These are phyloP conservation scores for Helostoma temminkii DNA, from an alignment of 2,797 vertebrate genomes.

Conservation along the genomic window DNA sequence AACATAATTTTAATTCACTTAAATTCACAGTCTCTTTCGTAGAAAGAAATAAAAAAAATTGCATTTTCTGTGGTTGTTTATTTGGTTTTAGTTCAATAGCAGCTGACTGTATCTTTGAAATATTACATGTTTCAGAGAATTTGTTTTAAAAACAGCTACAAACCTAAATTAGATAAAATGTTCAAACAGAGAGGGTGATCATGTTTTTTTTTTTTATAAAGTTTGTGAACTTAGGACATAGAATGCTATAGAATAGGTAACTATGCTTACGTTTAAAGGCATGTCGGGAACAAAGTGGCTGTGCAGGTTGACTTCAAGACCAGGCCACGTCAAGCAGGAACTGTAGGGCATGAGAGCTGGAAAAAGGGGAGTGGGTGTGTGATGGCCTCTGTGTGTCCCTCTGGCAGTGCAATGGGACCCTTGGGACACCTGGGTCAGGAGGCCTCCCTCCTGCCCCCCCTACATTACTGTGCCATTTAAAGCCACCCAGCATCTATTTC, in stretches of 20 bases:
- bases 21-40: background rate
- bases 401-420: conserved; percentile 81
- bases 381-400: conserved; percentile 77
- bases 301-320: conserved; percentile 74
- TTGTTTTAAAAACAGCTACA: background rate
- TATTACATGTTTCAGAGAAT: background rate
- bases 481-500: conserved; percentile 88
- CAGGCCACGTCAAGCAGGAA: conserved; percentile 57
- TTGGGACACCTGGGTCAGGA: conserved; percentile 82
- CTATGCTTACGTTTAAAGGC: conserved; percentile 14
- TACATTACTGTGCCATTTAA: conserved; percentile 87
- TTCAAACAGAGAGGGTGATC: background rate
- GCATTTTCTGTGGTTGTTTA: background rate
- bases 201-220: background rate
- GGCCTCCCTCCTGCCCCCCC: conserved; percentile 63
- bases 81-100: background rate
- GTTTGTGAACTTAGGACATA: background rate
- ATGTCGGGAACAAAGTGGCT: conserved; percentile 23
- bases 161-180: background rate
- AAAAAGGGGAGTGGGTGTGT: conserved; percentile 50
- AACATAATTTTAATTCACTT: conserved; percentile 12
- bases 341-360: conserved; percentile 43
- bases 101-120: background rate
- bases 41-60: conserved; percentile 21
- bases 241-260: conserved; percentile 4